Base-by-base conservation (phyloP, 2,797 vertebrate species). In the Notolepis coatsorum region DNA sequence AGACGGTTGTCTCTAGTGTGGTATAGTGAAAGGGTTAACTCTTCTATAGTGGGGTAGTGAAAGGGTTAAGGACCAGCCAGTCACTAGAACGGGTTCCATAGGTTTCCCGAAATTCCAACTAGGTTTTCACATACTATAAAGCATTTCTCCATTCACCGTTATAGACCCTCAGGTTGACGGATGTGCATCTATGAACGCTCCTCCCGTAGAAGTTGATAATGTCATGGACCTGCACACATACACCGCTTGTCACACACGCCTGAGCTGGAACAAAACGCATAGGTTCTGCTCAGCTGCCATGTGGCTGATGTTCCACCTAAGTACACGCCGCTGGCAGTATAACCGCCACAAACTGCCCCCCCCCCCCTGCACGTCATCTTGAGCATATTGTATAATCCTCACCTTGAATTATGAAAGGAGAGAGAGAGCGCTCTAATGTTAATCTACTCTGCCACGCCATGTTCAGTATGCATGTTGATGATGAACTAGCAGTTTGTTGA, bases 401-500 rank as follows among this genome's bases (percentile, higher is more conserved):
- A 38, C 7, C 35, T 65, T 75, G 61, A 84, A 83, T 79, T 71
- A 71, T 70, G 51, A 71, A 76, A 45, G 21, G 50, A 64, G 54
- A 50, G 35, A 23, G 37, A 74, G 60, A 53, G 31, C 2, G 31
- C 46, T 39, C 62, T 74, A 62, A 61, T 67, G 61, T 61, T 64
- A 52, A 63, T 75, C 55, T 35, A 46, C 61, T 28, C 37, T 24
- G 70, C 56, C 53, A 63, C 64, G 28, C 49, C 21, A 37, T 33
- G n/a, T n/a, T 4, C 30, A 18, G 13, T 27, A n/a, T n/a, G 51
- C 55, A 39, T 65, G 31, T 61, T 73, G 80, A 79, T 80, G 82
- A 79, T 80, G 82, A 80, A 71, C 72, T 68, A 62, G 76, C 82
- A 75, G 77, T 80, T 73, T 81, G 59, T 30, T 65, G 65, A 65